Evolutionary conservation across 2,113 vertebrate genomes (phyloP), one percentile per base, ranked within the genome.

Genomic region (Pangasianodon gigas): DNA sequence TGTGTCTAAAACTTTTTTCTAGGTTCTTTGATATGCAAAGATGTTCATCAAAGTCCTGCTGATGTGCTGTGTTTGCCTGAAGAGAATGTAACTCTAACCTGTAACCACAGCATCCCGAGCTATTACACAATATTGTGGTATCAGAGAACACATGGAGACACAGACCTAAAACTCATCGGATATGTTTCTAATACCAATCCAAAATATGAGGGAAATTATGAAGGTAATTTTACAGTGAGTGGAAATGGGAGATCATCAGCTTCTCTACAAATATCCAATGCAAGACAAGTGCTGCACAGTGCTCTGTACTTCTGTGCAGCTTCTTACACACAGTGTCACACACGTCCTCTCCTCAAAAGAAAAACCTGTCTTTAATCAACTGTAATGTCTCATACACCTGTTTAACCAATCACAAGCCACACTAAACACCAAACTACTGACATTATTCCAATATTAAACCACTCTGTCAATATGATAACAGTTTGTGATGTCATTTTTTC

Each of bases 241-340:
- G 95, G 95, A 90, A 58, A 95, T 51, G 95, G 93, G 51, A 14
- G 65, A 44, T 87, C 88, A 29, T 24, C 24, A 0, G 93, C 75
- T 29, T 26, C 71, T 90, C 93, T 95, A 11, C 91, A 93, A 1
- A 79, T 94, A 14, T 24, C 60, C 1, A 51, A 56, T 16, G 10
- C 56, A 48, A 80, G 0, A 8, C 0, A 3, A 0, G 6, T 24
- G 18, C 41, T 87, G 13, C 85, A 90, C 91, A 90, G 44, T 6
- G 88, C 80, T 4, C 69, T 89, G 41, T 91, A 91, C 87, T 90
- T 87, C 77, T 90, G 91, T 74, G 91, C 91, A 54, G 91, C 89
- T 13, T 75, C 26, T 81, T 65, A 91, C 86, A n/a, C n/a, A 91
- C 91, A 77, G 88, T 89, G 84, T 21, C 46, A 32, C n/a, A 74